Evolutionary conservation across 1,140 invertebrate genomes (phyloP).

Genomic region (Caerostris extrusa): DNA sequence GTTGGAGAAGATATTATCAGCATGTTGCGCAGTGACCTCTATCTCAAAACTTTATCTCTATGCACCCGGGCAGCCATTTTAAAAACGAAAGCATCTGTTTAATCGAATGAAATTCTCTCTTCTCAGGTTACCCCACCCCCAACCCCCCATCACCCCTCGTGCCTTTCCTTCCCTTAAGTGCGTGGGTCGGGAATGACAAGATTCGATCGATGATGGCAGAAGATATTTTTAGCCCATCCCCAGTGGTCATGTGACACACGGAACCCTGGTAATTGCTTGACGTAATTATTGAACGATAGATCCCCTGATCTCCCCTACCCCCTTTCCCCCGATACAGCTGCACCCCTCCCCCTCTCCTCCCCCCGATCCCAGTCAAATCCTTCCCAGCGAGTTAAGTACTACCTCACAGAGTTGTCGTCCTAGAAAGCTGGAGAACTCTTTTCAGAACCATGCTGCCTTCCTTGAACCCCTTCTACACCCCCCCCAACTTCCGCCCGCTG

Average conservation of each 20-base stretch:
- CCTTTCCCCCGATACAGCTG: background rate
- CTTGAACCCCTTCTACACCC: background rate
- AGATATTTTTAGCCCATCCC: slow-evolving; percentile 55
- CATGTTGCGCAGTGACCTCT: no score
- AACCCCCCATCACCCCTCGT: background rate
- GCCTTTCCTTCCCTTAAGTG: background rate
- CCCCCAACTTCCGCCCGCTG: background rate
- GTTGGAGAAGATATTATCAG: no score
- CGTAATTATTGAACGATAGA: slow-evolving; percentile 62
- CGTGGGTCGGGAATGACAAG: slow-evolving; percentile 27
- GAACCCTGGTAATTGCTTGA: slow-evolving; percentile 61
- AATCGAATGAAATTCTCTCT: background rate
- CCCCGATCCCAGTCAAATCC: slow-evolving; percentile 14
- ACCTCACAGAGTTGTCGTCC: background rate
- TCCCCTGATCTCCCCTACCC: background rate
- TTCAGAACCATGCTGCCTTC: background rate
- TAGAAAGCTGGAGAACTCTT: background rate
- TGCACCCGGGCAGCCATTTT: background rate
- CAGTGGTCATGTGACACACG: slow-evolving; percentile 38
- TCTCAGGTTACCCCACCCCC: background rate
- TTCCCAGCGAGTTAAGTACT: background rate
- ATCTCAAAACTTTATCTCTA: no score
- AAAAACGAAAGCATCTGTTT: slow-evolving; percentile 28
- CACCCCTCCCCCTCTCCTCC: background rate
- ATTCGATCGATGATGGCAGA: slow-evolving; percentile 24